Conservation (phyloP, 2,888 invertebrate species). For the Sceliomorpha sp. region DNA sequence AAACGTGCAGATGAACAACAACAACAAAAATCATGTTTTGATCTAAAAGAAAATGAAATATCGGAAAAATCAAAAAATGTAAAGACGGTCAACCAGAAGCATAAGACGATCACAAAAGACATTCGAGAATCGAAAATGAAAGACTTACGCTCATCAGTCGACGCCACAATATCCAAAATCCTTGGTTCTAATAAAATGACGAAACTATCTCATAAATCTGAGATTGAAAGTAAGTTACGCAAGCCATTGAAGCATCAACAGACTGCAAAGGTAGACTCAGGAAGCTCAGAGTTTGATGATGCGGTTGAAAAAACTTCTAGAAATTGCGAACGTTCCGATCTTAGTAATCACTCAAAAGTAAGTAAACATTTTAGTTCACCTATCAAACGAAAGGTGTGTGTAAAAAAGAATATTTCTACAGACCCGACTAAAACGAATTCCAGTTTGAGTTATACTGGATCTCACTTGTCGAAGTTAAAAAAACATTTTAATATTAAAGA, state of each 20-base stretch:
- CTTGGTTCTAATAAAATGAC: slow-evolving; percentile 41
- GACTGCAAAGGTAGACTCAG: slow-evolving; percentile 64
- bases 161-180: slow-evolving; percentile 40
- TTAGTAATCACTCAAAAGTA: slow-evolving; percentile 12
- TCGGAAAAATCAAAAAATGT: slow-evolving; percentile 49
- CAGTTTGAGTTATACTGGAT: slow-evolving; percentile 15
- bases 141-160: slow-evolving; percentile 54
- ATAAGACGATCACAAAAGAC: slow-evolving; percentile 29
- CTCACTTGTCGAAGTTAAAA: slow-evolving; percentile 20
- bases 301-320: slow-evolving; percentile 49
- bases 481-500: slow-evolving; percentile 24
- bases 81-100: slow-evolving; percentile 28
- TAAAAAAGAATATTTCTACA: slow-evolving; percentile 26
- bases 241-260: slow-evolving; percentile 62
- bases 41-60: slow-evolving; percentile 38
- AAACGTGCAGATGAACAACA: slow-evolving; percentile 68
- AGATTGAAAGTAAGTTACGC: slow-evolving; percentile 27
- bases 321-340: slow-evolving; percentile 4
- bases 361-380: slow-evolving; percentile 26
- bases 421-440: slow-evolving; percentile 24
- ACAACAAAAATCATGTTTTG: slow-evolving; percentile 49
- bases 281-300: slow-evolving; percentile 70
- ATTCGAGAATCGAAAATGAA: slow-evolving; percentile 40
- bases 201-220: slow-evolving; percentile 38
- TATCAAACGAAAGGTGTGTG: slow-evolving; percentile 4